Base-by-base conservation (phyloP, 2,888 invertebrate species). In the Cheilosia pagana region DNA sequence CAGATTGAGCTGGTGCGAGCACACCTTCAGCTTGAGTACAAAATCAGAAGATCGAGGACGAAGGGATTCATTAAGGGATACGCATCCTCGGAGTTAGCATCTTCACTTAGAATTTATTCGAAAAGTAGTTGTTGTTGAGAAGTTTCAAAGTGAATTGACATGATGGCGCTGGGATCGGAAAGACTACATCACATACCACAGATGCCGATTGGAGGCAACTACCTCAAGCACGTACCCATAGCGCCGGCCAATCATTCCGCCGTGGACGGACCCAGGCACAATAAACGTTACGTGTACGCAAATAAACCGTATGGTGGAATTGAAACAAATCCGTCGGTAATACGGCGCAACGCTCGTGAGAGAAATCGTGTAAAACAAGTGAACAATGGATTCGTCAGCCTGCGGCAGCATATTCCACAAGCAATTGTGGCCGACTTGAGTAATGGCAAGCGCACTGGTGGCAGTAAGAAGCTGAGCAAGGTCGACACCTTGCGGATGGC, bases 301-400 rank as follows among this genome's bases (percentile, higher is more conserved):
- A 93, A 94, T 87, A 94, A 95, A 89, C 95, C 94, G 19, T 95
- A 95, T 88, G 92, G 92, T 21, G 76, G 79, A n/a, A 60, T 77
- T 3, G 94, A 95, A 88, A 96, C 95, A 88, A 96, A 96, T 81
- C 96, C 96, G 67, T 96, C 97, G 6, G 97, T 98, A 16, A 96
- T 97, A 1, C 93, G 98, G 71, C 94, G 98, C 88, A 98, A 98
- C 92, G 98, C 98, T 48, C 94, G 98, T 28, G 98, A 98, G 92
- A 93, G 98, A 88, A 98, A 98, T 91, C 95, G 98, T 87, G 98
- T 98, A 87, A 98, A 98, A 92, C 97, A 98, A 94, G 97, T 98
- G 88, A 98, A 98, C 93, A 96, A 97, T 91, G 98, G 98, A 88
- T 98, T 98, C 91, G 96, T 96, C 5, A 96, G 96, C 43, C 93